These are phyloP conservation scores for Drosophila nigritarsus DNA, from an alignment of 2,888 invertebrate genomes.

Conservation along the genomic window DNA sequence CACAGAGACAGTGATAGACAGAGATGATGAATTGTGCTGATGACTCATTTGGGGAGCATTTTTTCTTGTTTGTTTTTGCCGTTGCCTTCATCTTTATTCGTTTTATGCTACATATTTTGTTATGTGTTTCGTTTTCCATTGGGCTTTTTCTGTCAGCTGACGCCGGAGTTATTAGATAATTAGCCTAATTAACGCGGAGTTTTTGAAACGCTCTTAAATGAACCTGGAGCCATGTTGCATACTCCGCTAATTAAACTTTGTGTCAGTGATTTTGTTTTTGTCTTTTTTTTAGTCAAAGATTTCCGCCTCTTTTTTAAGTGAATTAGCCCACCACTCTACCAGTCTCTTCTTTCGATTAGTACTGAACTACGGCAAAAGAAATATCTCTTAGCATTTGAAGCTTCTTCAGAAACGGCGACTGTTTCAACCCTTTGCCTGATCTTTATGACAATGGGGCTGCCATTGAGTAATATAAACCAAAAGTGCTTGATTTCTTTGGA, in stretches of 20 bases:
- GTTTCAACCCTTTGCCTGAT: slow-evolving; percentile 32
- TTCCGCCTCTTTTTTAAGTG: slow-evolving; percentile 16
- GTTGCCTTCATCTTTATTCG: slow-evolving; percentile 12
- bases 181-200: slow-evolving; percentile 70
- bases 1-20: slow-evolving; percentile 20
- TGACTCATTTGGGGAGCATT: slow-evolving; percentile 72
- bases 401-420: slow-evolving; percentile 29
- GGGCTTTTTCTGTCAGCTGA: slow-evolving; percentile 21
- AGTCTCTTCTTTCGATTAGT: neutral
- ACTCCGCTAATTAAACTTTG: slow-evolving; percentile 55
- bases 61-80: slow-evolving; percentile 21
- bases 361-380: neutral
- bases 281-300: slow-evolving; percentile 25
- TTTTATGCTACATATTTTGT: slow-evolving; percentile 20
- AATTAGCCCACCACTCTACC: neutral
- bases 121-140: slow-evolving; percentile 9
- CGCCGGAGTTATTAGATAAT: slow-evolving; percentile 61
- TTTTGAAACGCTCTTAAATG: slow-evolving; percentile 52
- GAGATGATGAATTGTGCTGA: slow-evolving; percentile 77
- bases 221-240: slow-evolving; percentile 47
- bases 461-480: slow-evolving; percentile 42
- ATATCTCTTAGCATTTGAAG: slow-evolving; percentile 5
- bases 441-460: slow-evolving; percentile 34
- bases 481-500: slow-evolving; percentile 52
- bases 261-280: slow-evolving; percentile 11